Base-by-base conservation (phyloP, 2,113 vertebrate genomes). In the Hippocampus barbouri region DNA sequence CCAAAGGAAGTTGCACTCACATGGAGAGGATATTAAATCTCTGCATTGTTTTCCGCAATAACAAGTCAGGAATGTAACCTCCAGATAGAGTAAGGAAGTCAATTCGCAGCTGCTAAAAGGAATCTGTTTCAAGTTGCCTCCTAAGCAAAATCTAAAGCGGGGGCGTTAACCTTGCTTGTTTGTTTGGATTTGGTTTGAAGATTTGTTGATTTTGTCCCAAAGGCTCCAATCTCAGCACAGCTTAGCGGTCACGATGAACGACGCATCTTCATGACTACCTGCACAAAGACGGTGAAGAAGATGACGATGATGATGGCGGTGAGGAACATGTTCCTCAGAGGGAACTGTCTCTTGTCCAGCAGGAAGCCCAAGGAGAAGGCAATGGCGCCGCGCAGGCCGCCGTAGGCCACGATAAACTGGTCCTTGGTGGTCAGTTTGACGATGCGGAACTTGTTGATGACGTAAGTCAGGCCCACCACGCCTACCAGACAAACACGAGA, bases 251-350 rank as follows among this genome's bases (percentile, higher is more conserved):
- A 45, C 23, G 25, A 47, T 59, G n/a, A 30, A 67, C 40, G 12
- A 12, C 25, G 45, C 23, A 16, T 38, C 15, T 66, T 18, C n/a
- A 25, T 9, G 54, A 41, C 5, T 81, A 97, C 97, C 97, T 99
- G 97, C 79, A 99, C 97, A 1, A 99, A 99, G 40, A 99, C 97
- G 0, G 97, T 99, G 93, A 99, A 99, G 92, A 99, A 98, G 91
- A 99, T 94, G 69, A 98, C 95, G 0, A 96, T 99, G 92, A 99
- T 99, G 93, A 98, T 96, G 87, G 96, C 96, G 0, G 97, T 99
- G 79, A 98, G 94, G 90, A 99, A 98, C 91, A 98, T 94, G 25
- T 94, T 82, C 69, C 94, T 94, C 93, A 91, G 93, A 57, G 86
- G 82, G 3, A 97, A 97, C 5, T 89, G 90, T 0, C 86, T 1